Evolutionary conservation across 2,888 invertebrate species (phyloP).

Genomic region (Aphodius granarius): DNA sequence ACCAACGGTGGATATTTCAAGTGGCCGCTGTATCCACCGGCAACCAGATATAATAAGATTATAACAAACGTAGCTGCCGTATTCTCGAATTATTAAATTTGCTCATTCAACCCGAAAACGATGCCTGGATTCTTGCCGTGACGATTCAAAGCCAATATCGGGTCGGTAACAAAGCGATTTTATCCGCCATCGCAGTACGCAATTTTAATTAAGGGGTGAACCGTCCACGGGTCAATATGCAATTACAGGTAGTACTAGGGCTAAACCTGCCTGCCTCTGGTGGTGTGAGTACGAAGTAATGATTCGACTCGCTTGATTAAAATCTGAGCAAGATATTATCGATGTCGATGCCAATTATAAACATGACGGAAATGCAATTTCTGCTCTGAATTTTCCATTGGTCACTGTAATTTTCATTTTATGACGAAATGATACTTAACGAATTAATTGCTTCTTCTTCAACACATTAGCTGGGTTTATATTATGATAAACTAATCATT

Average conservation of each 20-base stretch:
- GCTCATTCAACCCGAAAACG: not conserved
- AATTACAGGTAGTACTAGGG: not conserved
- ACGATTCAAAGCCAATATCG: not conserved
- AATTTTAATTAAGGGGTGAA: not conserved
- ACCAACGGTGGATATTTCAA: not conserved
- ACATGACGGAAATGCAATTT: not conserved
- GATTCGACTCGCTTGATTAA: not conserved
- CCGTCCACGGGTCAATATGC: not conserved
- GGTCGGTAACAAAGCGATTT: not conserved
- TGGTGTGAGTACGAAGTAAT: not conserved
- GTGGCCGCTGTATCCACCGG: not conserved
- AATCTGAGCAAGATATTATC: not conserved
- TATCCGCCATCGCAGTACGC: not conserved
- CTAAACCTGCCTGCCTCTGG: not conserved
- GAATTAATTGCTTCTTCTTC: too few relatives aligned
- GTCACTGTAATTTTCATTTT: too few relatives aligned
- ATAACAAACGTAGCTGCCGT: not conserved
- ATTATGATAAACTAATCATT: too few relatives aligned
- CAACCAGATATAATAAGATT: not conserved
- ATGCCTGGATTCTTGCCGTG: not conserved
- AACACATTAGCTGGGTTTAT: too few relatives aligned
- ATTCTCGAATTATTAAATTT: not conserved
- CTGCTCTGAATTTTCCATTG: not conserved
- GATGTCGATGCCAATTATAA: not conserved
- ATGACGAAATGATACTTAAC: too few relatives aligned